Conservation (phyloP, 2,113 vertebrate species). For the Anthoscopus minutus region DNA sequence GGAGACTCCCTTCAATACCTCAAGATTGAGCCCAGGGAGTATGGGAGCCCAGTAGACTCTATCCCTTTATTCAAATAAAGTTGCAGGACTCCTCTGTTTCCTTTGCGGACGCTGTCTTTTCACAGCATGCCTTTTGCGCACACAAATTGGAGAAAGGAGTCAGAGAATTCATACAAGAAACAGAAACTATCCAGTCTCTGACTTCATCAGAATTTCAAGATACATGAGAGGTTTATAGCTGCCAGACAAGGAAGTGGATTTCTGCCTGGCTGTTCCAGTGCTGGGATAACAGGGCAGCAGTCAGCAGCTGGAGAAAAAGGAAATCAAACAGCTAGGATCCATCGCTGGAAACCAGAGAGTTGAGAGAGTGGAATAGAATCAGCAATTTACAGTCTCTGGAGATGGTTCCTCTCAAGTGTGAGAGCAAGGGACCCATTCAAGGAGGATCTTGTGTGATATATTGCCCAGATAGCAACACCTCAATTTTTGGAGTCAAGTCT, state of each 20-base stretch:
- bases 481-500: neutral
- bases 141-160: neutral
- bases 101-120: neutral
- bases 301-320: neutral
- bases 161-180: neutral
- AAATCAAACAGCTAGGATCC: neutral
- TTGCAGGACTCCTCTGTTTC: neutral
- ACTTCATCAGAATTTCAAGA: neutral
- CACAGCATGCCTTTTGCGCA: accelerated
- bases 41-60: accelerated
- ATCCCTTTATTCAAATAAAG: neutral
- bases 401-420: neutral
- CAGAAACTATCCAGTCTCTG: neutral
- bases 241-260: neutral
- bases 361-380: neutral
- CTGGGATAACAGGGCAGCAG: neutral
- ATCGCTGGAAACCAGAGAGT: accelerated
- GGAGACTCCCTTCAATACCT: neutral
- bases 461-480: neutral
- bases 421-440: neutral
- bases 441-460: neutral
- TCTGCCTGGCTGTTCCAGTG: neutral
- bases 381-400: neutral
- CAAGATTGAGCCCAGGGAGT: neutral
- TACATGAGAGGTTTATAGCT: neutral